phyloP scores from a whole-genome alignment of 2,888 invertebrate genomes.

The Deroplatys truncata region DNA sequence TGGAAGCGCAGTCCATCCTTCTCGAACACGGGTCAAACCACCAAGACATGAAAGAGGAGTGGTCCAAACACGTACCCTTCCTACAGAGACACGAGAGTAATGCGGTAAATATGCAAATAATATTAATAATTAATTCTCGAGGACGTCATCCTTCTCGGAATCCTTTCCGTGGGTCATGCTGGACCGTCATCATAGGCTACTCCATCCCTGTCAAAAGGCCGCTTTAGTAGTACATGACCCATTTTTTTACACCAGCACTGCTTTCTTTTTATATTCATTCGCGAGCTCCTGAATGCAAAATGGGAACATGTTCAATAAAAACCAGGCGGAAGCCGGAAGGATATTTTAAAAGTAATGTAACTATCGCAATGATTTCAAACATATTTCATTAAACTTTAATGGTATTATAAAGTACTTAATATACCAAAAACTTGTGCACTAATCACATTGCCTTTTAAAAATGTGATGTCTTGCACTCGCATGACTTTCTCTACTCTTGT shows the following conservation, averaged over 20 bases:
- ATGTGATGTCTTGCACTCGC: no score
- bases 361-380: no score
- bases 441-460: no score
- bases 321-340: not conserved
- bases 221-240: not conserved
- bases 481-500: no score
- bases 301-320: not conserved
- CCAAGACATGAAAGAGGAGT: slow-evolving; percentile 26
- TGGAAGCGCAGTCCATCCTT: not conserved
- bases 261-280: not conserved
- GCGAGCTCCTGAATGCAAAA: not conserved
- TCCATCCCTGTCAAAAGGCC: not conserved
- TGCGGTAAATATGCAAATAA: slow-evolving; percentile 33
- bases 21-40: not conserved
- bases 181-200: not conserved
- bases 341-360: no score
- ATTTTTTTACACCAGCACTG: not conserved
- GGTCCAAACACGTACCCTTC: slow-evolving; percentile 10
- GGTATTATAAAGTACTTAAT: no score
- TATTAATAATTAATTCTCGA: slow-evolving; percentile 28
- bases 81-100: slow-evolving; percentile 23
- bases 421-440: no score
- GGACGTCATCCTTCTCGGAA: not conserved
- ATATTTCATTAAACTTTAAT: no score
- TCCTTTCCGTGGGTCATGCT: not conserved